A percentile compares a stretch with the other conserved stretches of the same genome.
Evolutionary conservation across 2,888 invertebrate genomes (phyloP).

Genomic region (Hemistola chrysoprasaria): DNA sequence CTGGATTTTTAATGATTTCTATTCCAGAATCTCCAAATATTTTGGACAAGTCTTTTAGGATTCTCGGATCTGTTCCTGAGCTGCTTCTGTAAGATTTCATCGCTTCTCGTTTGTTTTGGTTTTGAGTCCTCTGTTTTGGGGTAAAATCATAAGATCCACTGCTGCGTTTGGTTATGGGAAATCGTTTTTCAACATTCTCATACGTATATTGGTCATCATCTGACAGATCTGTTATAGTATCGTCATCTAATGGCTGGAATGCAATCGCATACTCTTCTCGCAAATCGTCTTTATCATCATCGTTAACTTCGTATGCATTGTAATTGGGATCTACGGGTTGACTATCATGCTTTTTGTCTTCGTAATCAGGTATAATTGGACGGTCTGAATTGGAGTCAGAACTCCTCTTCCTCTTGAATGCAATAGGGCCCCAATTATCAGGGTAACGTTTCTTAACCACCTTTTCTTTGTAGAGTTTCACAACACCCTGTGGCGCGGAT

Average conservation of each 20-base stretch:
- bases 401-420: slow-evolving; percentile 75
- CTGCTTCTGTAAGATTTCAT: slow-evolving; percentile 63
- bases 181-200: slow-evolving; percentile 80
- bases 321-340: slow-evolving; percentile 53
- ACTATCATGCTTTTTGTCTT: slow-evolving; percentile 48
- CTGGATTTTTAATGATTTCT: slow-evolving; percentile 71
- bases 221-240: slow-evolving; percentile 57
- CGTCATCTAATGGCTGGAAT: slow-evolving; percentile 74
- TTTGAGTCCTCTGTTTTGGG: slow-evolving; percentile 53
- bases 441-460: slow-evolving; percentile 70
- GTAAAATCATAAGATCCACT: slow-evolving; percentile 62
- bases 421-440: slow-evolving; percentile 76
- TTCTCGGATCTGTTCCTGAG: slow-evolving; percentile 85
- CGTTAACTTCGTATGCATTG: slow-evolving; percentile 57
- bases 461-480: slow-evolving; percentile 72
- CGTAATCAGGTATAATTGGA: slow-evolving; percentile 51
- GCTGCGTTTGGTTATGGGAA: slow-evolving; percentile 86
- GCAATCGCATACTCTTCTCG: slow-evolving; percentile 74
- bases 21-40: slow-evolving; percentile 82
- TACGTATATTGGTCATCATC: slow-evolving; percentile 70
- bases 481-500: slow-evolving; percentile 64
- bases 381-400: slow-evolving; percentile 53
- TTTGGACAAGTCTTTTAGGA: slow-evolving; percentile 85
- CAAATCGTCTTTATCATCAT: slow-evolving; percentile 69
- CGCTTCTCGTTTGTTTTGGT: slow-evolving; percentile 57